Conservation (phyloP, 2,797 vertebrate genomes). For the Pangasius djambal region DNA sequence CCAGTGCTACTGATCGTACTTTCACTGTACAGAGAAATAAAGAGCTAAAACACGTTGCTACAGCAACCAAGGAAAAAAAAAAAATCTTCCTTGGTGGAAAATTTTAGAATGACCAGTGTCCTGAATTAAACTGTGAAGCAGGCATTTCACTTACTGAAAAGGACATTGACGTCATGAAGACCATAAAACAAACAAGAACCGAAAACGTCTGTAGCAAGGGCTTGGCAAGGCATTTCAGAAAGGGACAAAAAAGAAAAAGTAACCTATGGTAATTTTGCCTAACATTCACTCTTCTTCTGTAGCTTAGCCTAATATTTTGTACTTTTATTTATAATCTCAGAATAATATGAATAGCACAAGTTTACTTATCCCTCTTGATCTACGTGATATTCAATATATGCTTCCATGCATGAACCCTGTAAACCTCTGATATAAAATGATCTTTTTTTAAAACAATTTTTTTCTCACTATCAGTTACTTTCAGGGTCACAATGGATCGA, state of each 20-base stretch:
- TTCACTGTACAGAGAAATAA: constrained; percentile 9
- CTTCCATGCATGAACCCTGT: neutral
- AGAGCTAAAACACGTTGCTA: constrained; percentile 3
- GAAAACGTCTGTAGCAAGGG: constrained; percentile 25
- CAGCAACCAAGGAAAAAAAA: neutral
- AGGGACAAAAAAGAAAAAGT: neutral
- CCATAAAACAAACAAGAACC: constrained; percentile 41
- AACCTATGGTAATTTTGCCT: constrained; percentile 6
- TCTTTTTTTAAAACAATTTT: neutral
- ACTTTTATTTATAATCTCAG: neutral
- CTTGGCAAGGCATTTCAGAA: constrained; percentile 16
- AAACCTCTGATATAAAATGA: neutral
- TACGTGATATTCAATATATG: neutral
- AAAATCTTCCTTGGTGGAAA: constrained; percentile 17
- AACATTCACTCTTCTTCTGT: neutral
- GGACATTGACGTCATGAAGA: constrained; percentile 38
- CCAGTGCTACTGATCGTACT: neutral
- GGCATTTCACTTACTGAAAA: constrained; percentile 30
- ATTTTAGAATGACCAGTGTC: constrained; percentile 23
- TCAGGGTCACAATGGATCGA: neutral
- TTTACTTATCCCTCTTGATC: neutral
- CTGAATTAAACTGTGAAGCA: constrained; percentile 31
- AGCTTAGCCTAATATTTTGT: neutral
- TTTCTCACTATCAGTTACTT: neutral
- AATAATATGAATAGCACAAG: no score